These are phyloP conservation scores for Drosophila peninsularis DNA, from an alignment of 2,888 invertebrate genomes.

Conservation along the genomic window DNA sequence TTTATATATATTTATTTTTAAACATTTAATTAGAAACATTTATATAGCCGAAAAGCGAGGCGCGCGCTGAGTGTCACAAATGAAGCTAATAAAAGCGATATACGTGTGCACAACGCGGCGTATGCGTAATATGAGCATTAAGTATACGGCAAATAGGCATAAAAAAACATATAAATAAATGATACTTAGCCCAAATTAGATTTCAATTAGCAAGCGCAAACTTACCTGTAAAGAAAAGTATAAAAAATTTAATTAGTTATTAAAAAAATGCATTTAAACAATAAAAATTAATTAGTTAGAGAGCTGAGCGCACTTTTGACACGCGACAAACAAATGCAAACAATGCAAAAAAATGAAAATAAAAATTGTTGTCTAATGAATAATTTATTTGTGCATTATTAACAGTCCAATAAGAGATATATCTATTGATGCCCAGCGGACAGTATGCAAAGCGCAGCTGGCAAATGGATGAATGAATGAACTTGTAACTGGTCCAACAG, in stretches of 20 bases:
- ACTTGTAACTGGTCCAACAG: slow-evolving; percentile 44
- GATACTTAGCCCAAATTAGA: slow-evolving; percentile 24
- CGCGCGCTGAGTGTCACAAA: slow-evolving; percentile 9
- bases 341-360: slow-evolving; percentile 13
- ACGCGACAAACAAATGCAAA: slow-evolving; percentile 39
- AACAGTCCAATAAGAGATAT: background rate
- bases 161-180: slow-evolving; percentile 1
- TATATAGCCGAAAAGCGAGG: slow-evolving; percentile 2
- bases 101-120: slow-evolving; percentile 12
- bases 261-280: slow-evolving; percentile 4
- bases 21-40: slow-evolving; percentile 53
- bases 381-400: slow-evolving; percentile 42
- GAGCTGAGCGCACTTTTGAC: slow-evolving; percentile 45
- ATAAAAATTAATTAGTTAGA: background rate
- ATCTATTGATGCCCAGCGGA: slow-evolving; percentile 20
- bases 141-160: slow-evolving; percentile 5
- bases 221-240: slow-evolving; percentile 27
- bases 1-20: slow-evolving; percentile 36
- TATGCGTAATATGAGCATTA: slow-evolving; percentile 35
- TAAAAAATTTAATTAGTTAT: slow-evolving; percentile 19
- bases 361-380: slow-evolving; percentile 16
- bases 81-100: background rate
- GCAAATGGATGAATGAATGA: slow-evolving; percentile 47
- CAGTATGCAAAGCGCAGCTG: slow-evolving; percentile 27
- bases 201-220: background rate